Base-by-base conservation (phyloP, 64 coral and sea anemone species). In the Actinia tenebrosa region DNA sequence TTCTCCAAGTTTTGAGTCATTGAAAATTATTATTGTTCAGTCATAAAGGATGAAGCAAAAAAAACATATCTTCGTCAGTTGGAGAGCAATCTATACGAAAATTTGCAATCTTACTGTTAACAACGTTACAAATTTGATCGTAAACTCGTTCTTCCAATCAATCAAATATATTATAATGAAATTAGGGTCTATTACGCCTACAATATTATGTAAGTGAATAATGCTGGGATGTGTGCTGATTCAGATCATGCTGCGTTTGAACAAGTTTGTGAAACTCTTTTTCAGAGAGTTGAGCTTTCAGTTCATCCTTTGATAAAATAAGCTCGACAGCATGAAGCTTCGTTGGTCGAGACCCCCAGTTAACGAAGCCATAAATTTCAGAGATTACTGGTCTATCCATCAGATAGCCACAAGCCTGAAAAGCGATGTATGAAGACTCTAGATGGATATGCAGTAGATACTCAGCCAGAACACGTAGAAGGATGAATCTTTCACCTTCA, bases 291-390 rank as follows among this genome's bases (percentile, higher is more conserved):
- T 95, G 68, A 53, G 64, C 82, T 79, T 89, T 87, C 47, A 95
- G 81, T 42, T 95, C 93, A 52, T 80, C 75, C 86, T 95, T 95
- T 13, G 87, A 95, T 60, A 95, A 84, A 61, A 91, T 63, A 18
- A 91, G 87, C 82, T 95, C 89, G 20, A 89, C 50, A 61, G 93
- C 93, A 15, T 17, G 83, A 18, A 82, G 37, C n/a, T 84, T 77
- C 47, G 68, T 89, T 53, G 47, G 86, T 52, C 22, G 44, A 16
- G n/a, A 15, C 22, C 47, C 63, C 82, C 83, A 83, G 20, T 91
- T 82, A 56, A 89, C 62, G 53, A 54, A 1, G 14, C 23, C 16
- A 75, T 89, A 88, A 60, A 95, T 92, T 88, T 95, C 89, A 14
- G 93, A 89, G 16, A 95, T 62, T 7, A 80, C 77, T 19, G 75